Evolutionary conservation across 2,888 invertebrate species (phyloP).

Genomic region (Eupithecia subfuscata): DNA sequence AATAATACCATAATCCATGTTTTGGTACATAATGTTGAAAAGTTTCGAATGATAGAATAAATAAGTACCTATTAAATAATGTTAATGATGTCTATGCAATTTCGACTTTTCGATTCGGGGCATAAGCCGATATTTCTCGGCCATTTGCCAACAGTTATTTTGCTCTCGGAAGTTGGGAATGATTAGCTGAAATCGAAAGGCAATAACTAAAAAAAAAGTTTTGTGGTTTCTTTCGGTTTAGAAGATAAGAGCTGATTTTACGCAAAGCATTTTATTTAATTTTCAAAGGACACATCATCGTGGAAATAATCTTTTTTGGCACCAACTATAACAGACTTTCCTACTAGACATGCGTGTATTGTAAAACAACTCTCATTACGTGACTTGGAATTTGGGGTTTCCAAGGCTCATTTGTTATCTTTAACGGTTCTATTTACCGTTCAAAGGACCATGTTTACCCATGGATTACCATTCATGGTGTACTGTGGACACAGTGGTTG

Average conservation of each 20-base stretch:
- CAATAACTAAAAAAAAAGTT: neutral
- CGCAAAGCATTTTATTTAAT: neutral
- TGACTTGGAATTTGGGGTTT: conserved; percentile 40
- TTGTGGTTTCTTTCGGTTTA: neutral
- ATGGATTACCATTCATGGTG: conserved; percentile 7
- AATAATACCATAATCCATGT: neutral
- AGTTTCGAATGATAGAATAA: neutral
- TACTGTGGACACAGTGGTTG: neutral
- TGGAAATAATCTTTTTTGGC: no score
- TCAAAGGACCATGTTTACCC: conserved; percentile 9
- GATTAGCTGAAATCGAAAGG: neutral
- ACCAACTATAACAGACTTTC: neutral
- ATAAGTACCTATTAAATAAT: neutral
- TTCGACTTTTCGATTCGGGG: neutral
- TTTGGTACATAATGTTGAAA: neutral
- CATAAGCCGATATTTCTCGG: neutral
- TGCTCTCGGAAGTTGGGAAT: conserved; percentile 1
- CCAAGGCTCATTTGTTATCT: conserved; percentile 21
- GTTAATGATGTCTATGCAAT: neutral
- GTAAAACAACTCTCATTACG: conserved; percentile 46
- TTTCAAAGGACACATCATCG: no score
- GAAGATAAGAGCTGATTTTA: neutral
- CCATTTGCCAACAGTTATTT: neutral
- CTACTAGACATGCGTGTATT: conserved; percentile 47
- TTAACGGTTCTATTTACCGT: conserved; percentile 18